Evolutionary conservation across 2,888 invertebrate genomes (phyloP), one percentile per base, ranked within the genome.

Genomic region (Brachyopa scutellaris): DNA sequence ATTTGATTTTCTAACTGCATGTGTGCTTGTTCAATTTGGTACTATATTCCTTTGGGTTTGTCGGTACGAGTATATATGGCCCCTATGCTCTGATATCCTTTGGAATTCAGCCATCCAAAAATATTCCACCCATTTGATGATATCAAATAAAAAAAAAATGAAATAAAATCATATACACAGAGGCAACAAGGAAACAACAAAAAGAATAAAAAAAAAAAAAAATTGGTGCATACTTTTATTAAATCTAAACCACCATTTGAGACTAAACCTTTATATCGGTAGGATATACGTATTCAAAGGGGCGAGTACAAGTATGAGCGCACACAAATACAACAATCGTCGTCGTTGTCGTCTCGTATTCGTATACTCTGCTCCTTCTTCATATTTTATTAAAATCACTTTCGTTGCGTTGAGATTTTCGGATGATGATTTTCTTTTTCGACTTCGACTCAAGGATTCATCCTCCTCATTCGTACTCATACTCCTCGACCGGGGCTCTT

Each of bases 321-420:
- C 40, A 23, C 61, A 38, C 47, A 49, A 57, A 51, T 31, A 72
- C 57, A 64, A 64, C 49, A 78, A 70, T 76, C 36, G 64, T 40
- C 33, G 45, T 45, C 31, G 49, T 61, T 31, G 53, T 29, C 31
- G 23, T 36, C 7, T 26, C n/a, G 29, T 47, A 42, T 21, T 2
- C 6, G n/a, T n/a, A n/a, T n/a, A n/a, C n/a, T n/a, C 45, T 33
- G 74, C 76, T 76, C 61, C 66, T 85, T 61, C 85, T 87, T 88
- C 87, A 89, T 89, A 88, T 87, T 88, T 89, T 89, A 89, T 89
- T 89, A 89, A 89, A 89, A 89, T 89, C 89, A 89, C 89, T 89
- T 89, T 88, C 88, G 89, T 89, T 89, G 88, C 88, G 88, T 87
- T 86, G 89, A 88, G 90, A 88, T 87, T 88, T 89, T 86, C 87